phyloP scores from a whole-genome alignment of 2,888 invertebrate species.

The Epistrophe eligans region DNA sequence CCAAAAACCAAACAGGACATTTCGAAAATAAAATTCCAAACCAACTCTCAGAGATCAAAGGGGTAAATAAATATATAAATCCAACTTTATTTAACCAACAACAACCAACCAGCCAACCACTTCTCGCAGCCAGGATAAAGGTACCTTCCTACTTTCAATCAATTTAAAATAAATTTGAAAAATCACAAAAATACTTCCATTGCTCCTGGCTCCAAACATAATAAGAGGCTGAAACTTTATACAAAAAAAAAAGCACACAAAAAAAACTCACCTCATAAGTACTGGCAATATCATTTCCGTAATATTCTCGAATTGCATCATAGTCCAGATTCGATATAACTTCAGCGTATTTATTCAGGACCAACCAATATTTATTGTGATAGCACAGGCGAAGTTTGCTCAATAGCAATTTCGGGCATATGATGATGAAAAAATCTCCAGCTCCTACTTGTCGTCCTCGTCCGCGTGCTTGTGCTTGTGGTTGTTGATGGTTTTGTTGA shows the following conservation, averaged over 20 bases:
- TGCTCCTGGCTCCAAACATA: slow-evolving; percentile 27
- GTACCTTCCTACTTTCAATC: slow-evolving; percentile 49
- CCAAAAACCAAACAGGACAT: slow-evolving; percentile 45
- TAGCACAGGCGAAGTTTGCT: slow-evolving; percentile 83
- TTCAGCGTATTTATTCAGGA: slow-evolving; percentile 84
- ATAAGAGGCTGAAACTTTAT: slow-evolving; percentile 50
- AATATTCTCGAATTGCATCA: slow-evolving; percentile 81
- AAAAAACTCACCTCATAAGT: slow-evolving; percentile 82
- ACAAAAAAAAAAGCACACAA: slow-evolving; percentile 39
- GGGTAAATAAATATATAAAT: slow-evolving; percentile 58
- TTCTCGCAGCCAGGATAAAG: slow-evolving; percentile 46
- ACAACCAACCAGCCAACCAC: slow-evolving; percentile 1
- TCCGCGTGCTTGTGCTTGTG: slow-evolving; percentile 7
- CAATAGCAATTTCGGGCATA: slow-evolving; percentile 83
- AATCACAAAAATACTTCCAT: slow-evolving; percentile 57
- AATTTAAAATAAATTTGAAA: slow-evolving; percentile 74
- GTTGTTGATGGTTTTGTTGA: slow-evolving; percentile 77
- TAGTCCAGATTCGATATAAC: slow-evolving; percentile 84
- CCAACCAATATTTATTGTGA: slow-evolving; percentile 84
- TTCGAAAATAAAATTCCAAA: slow-evolving; percentile 21
- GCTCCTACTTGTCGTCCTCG: slow-evolving; percentile 76
- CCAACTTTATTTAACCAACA: slow-evolving; percentile 30
- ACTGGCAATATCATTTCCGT: slow-evolving; percentile 81
- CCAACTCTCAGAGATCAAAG: slow-evolving; percentile 12
- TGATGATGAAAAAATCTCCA: slow-evolving; percentile 77